phyloP scores from a whole-genome alignment of 2,888 invertebrate species.

The Nyleta sp. region DNA sequence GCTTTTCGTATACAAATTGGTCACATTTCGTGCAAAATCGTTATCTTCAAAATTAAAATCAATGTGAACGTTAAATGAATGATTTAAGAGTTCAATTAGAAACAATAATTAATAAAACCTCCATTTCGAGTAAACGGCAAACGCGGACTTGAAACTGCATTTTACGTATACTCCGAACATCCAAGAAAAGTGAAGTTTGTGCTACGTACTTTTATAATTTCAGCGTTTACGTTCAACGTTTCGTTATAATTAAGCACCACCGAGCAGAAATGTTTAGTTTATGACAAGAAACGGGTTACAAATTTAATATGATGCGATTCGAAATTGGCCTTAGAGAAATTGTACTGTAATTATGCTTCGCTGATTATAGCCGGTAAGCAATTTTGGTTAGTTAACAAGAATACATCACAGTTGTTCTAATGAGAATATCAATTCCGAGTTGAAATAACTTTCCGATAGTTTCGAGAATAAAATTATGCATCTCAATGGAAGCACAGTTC shows the following conservation, averaged over 20 bases:
- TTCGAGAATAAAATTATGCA: conserved; percentile 11
- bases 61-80: no score
- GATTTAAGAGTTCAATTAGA: no score
- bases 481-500: conserved; percentile 5
- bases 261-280: not conserved
- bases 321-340: conserved; percentile 11
- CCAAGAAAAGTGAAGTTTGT: no score
- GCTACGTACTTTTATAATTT: not conserved
- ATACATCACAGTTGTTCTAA: conserved; percentile 30
- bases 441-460: conserved; percentile 18
- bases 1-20: no score
- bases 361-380: conserved; percentile 21
- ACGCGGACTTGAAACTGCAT: no score
- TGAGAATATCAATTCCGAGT: conserved; percentile 12
- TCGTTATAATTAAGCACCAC: not conserved
- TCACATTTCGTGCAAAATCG: no score
- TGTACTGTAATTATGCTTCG: conserved; percentile 21
- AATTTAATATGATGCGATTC: conserved; percentile 12
- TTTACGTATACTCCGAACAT: no score
- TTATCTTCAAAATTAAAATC: no score
- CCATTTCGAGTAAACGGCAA: no score
- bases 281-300: not conserved
- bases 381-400: conserved; percentile 31
- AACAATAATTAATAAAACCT: no score
- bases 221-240: not conserved